Base-by-base conservation (phyloP, 2,888 invertebrate species). In the Caenorhabditis sp. region DNA sequence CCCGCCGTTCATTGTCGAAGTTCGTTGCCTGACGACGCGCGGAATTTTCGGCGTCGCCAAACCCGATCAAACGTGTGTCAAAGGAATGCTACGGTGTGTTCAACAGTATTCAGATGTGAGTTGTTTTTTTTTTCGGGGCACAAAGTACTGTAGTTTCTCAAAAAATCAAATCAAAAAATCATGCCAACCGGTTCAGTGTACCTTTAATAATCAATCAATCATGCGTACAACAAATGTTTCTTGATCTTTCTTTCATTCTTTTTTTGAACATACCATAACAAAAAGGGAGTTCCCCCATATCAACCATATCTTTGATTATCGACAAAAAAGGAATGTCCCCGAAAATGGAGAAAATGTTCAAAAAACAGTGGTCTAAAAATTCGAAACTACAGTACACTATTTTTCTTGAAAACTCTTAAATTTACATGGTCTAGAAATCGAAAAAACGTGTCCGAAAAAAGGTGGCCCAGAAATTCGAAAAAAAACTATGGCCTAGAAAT, bases 1-100 rank as follows among this genome's bases (percentile, higher is more conserved):
- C 26, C 82, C 82, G n/a, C 82, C 82, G 14, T 82, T 82, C 43
- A 72, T 81, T 43, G 81, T 80, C 6, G 77, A 82, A 62, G 69
- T 79, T 8, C 58, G 79, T 23, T 80, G 78, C 65, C 62, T 66
- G 19, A 78, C 71, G 60, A 62, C 66, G 17, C 55, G 1, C 1
- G 21, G 26, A 55, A 14, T 55, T 55, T 55, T 26, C 14, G 27
- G 17, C 1, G 1, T 50, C 43, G 51, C 50, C 1, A 24, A 43
- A 23, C 62, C 63, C 19, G 76, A 71, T 50, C 77, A 82, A 72
- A 79, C 71, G 10, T 82, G 82, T 65, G 78, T 82, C 31, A 81
- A 81, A 57, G 79, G 76, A n/a, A 66, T 81, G 62, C 63, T 82
- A 12, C 71, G 82, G 50, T 82, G 82, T 71, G 81, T 82, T 19